phyloP scores from a whole-genome alignment of 2,888 invertebrate species.

The Dynastes grantii region DNA sequence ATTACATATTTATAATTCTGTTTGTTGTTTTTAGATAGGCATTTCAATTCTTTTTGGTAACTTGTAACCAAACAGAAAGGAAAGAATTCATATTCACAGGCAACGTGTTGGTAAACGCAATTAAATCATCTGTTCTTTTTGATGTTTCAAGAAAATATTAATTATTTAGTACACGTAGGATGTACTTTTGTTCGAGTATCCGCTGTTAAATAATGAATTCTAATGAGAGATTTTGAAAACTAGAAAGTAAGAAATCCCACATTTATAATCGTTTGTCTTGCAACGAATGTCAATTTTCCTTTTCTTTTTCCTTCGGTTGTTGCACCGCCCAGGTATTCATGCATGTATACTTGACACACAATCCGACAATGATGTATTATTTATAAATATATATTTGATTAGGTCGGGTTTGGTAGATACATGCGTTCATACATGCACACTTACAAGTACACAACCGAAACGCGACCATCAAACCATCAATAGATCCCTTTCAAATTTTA shows the following conservation, averaged over 20 bases:
- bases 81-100: no score
- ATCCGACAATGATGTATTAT: conserved; percentile 47
- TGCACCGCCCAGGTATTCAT: conserved; percentile 28
- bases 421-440: conserved; percentile 40
- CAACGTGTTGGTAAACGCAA: no score
- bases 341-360: conserved; percentile 42
- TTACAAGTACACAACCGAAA: conserved; percentile 35
- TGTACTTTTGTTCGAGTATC: conserved; percentile 6
- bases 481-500: conserved; percentile 48
- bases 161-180: background rate
- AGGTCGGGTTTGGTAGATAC: conserved; percentile 42
- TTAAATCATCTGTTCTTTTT: background rate
- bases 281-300: conserved; percentile 31
- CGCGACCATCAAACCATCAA: conserved; percentile 44
- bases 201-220: conserved; percentile 21
- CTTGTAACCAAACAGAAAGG: no score
- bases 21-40: no score
- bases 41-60: no score
- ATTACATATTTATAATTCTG: no score
- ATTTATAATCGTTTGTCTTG: conserved; percentile 32
- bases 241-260: conserved; percentile 32
- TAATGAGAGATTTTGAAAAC: conserved; percentile 22
- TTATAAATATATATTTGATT: conserved; percentile 48
- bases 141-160: background rate
- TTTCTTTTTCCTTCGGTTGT: conserved; percentile 5